phyloP scores from a whole-genome alignment of 2,113 vertebrate species.

The Oreamnos americanus region DNA sequence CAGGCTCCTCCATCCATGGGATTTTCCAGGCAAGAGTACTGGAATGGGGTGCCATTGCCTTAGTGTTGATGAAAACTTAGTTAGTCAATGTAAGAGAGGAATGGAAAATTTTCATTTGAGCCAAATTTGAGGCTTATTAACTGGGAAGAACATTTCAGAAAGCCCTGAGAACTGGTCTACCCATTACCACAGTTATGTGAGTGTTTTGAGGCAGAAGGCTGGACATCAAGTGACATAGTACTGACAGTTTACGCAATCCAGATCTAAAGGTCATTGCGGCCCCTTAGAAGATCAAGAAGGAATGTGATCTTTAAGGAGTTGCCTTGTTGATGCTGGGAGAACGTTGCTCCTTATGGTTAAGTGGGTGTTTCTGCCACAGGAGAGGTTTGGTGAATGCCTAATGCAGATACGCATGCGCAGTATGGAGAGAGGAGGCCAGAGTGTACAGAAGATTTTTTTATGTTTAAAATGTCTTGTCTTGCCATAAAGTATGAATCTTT shows the following conservation, averaged over 20 bases:
- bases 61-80: no score
- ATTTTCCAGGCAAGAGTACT: no score
- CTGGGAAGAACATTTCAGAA: no score
- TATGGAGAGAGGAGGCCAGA: background rate
- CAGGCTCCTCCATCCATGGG: no score
- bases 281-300: background rate
- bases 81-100: no score
- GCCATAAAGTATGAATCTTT: no score
- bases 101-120: no score
- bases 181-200: no score
- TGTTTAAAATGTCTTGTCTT: background rate
- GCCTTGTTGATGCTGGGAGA: background rate
- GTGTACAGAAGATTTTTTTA: background rate
- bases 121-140: no score
- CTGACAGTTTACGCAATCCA: background rate
- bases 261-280: background rate
- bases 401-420: background rate
- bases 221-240: background rate
- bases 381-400: background rate
- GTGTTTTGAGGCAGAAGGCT: background rate
- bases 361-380: background rate
- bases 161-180: no score
- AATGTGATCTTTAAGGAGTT: background rate
- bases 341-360: background rate
- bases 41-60: no score